Base-by-base conservation (phyloP, 2,888 invertebrate genomes). In the Smittia aterrima region DNA sequence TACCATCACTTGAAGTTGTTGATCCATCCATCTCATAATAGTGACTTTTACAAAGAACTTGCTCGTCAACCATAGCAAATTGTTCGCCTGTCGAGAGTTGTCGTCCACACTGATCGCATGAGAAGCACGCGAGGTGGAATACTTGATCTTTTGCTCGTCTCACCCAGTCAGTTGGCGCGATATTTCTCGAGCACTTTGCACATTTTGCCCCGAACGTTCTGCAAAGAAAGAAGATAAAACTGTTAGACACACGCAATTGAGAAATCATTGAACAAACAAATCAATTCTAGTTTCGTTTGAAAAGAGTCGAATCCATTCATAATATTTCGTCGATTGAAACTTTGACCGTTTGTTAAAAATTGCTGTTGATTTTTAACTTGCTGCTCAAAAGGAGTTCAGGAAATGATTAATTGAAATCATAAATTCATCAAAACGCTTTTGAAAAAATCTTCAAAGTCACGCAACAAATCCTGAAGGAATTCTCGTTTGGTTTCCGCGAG, bases 71-170 rank as follows among this genome's bases (percentile, higher is more conserved):
- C 76, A 98, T 87, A 13, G 98, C 97, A 84, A 98, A 99, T 85
- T 98, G 97, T 83, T 98, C 97, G 2, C 97, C 97, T 0, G 95
- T 96, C 77, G 93, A 93, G 75, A 96, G 86, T 84, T 96, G 96
- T 38, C 95, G 87, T 78, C 95, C 94, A 83, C 96, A 96, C 75
- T 95, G 93, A 83, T 98, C 96, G 84, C 98, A 98, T 22, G 97
- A 96, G 85, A 99, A 99, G 85, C 99, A 99, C 66, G 98, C 98
- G 82, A 99, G 86, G 85, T 99, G 98, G 85, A 97, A 99, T 38
- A 98, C 95, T 82, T 93, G 91, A 80, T 94, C 93, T 72, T 94
- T 87, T 38, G 98, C 98, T 80, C 96, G 90, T 76, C 98, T 87
- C 79, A 99, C 98, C 98, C 98, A 99, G 85, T 98, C 98, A 64